phyloP scores from a whole-genome alignment of 2,888 invertebrate genomes.

The Dasypolia templi region DNA sequence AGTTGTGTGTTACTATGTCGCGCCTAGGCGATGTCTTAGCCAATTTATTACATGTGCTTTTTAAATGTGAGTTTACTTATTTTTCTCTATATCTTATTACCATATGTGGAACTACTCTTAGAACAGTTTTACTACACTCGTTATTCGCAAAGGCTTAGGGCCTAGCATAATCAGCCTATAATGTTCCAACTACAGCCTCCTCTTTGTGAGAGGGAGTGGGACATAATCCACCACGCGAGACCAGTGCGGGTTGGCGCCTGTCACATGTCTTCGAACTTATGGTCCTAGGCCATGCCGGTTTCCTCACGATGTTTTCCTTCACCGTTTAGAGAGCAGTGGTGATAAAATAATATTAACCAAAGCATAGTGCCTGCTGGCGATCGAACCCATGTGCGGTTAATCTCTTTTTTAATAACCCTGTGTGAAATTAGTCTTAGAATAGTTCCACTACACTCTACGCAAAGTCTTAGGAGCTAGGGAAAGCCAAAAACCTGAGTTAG shows the following conservation, averaged over 20 bases:
- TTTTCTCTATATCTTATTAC: conserved; percentile 39
- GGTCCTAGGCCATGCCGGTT: no score
- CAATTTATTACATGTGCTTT: conserved; percentile 40
- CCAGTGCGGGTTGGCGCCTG: background rate
- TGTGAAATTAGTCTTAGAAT: background rate
- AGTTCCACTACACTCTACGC: conserved; percentile 19
- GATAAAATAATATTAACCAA: background rate
- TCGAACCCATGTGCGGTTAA: background rate
- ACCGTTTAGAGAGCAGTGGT: background rate
- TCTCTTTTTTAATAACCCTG: background rate
- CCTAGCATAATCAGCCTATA: background rate
- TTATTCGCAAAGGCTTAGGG: conserved; percentile 1
- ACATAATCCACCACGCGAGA: background rate
- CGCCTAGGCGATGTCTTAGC: conserved; percentile 4
- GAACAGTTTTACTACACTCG: conserved; percentile 22
- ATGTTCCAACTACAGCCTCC: background rate
- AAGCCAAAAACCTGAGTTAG: conserved; percentile 11
- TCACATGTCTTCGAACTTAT: no score
- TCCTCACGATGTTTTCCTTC: background rate
- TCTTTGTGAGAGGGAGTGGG: background rate
- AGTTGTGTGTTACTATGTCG: conserved; percentile 36
- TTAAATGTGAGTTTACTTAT: conserved; percentile 21
- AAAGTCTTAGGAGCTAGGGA: background rate
- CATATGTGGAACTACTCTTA: conserved; percentile 9
- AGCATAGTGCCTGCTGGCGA: background rate